Base-by-base conservation (phyloP, 2,888 invertebrate genomes). In the Caenorhabditis sp. region DNA sequence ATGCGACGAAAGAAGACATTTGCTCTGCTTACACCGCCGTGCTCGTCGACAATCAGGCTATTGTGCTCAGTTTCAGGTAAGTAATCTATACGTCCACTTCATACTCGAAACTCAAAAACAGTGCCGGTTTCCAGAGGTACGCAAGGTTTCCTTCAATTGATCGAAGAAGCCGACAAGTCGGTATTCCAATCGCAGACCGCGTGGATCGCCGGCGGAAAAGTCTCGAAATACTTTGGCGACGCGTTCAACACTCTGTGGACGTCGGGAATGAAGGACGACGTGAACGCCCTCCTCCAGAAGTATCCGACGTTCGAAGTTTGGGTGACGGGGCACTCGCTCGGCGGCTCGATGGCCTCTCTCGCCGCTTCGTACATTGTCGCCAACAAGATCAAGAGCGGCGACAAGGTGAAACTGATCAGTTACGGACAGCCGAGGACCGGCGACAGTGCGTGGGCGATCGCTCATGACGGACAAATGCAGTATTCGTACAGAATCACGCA, bases 351-450 rank as follows among this genome's bases (percentile, higher is more conserved):
- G 72, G 85, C 85, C 11, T 80, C 82, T 8, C 46, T 85, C n/a
- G 81, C 83, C 26, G 82, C 84, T 24, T 66, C 62, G 1, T 78
- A 79, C 52, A 72, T 83, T n/a, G 75, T 79, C 11, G 41, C 73
- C 1, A 66, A 68, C 22, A 55, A 63, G 26, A 50, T 80, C 32
- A 50, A 35, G 9, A 32, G 63, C 5, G 68, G 61, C 13, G 43
- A 48, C 15, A 45, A 65, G 20, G 75, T 86, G 17, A 80, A 79
- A 59, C 52, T 86, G 43, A 61, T 83, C 46, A 86, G 85, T 11
- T 83, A 82, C 48, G 86, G 86, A 13, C 85, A 86, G 62, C 86
- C 86, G 17, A 66, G 86, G 30, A 85, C 85, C 6, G 86, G 86
- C 32, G 78, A 83, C 56, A 65, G 66, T 17, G 65, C 55, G 9